Conservation (phyloP, 2,113 vertebrate genomes). For the Corydoras maculifer region DNA sequence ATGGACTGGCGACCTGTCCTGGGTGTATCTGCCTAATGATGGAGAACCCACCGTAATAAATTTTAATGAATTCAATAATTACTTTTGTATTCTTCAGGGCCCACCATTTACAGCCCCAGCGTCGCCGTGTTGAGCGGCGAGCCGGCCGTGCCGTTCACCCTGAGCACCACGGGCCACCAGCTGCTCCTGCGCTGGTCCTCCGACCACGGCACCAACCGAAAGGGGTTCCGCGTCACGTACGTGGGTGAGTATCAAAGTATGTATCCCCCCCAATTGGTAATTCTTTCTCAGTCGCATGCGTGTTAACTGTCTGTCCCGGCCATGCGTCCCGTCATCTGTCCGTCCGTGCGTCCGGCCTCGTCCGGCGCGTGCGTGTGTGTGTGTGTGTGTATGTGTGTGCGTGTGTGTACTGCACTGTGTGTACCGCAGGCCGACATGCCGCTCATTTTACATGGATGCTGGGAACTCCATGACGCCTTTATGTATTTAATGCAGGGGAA, state of each 20-base stretch:
- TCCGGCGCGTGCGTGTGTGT: constrained; percentile 13
- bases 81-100: constrained; percentile 70
- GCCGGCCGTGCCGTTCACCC: constrained; percentile 80
- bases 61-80: no score
- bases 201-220: constrained; percentile 94
- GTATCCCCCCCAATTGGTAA: constrained; percentile 60
- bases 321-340: constrained; percentile 12
- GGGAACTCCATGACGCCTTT: no score
- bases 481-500: no score
- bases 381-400: background rate
- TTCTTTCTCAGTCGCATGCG: constrained; percentile 48
- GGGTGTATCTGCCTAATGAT: no score
- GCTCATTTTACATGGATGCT: no score
- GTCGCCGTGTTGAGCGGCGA: constrained; percentile 90
- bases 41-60: no score
- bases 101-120: constrained; percentile 87
- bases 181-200: constrained; percentile 92
- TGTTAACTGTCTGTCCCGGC: constrained; percentile 33
- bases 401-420: no score
- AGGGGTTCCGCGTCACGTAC: constrained; percentile 91
- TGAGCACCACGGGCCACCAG: constrained; percentile 88
- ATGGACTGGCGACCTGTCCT: no score
- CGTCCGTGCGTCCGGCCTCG: constrained; percentile 13
- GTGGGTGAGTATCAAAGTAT: constrained; percentile 88
- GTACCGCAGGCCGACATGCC: no score